Evolutionary conservation across 2,888 invertebrate genomes (phyloP), one percentile per base, ranked within the genome.

Genomic region (Tiliacea aurago): DNA sequence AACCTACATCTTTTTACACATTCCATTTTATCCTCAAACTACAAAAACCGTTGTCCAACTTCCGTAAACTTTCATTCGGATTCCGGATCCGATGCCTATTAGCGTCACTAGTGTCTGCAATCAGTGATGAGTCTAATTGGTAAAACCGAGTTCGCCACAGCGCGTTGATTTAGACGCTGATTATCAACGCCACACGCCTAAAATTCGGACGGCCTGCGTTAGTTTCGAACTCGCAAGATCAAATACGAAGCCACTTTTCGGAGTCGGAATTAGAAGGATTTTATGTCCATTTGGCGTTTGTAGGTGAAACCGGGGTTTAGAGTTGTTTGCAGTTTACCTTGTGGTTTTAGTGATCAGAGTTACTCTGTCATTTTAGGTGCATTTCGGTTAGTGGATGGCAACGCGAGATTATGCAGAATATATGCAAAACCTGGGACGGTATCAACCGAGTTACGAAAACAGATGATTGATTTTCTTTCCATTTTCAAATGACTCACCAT

Each of bases 81-180:
- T 49, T 55, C 66, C 58, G 41, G 62, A 61, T 69, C 73, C 73
- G 59, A 73, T 71, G 65, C 67, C 68, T 66, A 78, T 80, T 77
- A 72, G 41, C 76, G n/a, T 69, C 78, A 73, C 72, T 76, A 78
- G 72, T 80, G 73, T 80, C 84, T 86, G 77, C 84, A 85, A 85
- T 85, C 86, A 85, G 74, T 62, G 73, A 78, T 69, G 76, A 78
- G 78, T 49, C 84, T 84, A 85, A 85, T 85, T 85, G 81, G 70
- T 69, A 37, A 73, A 82, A 82, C 84, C 85, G 73, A 81, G 74
- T 53, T 47, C 53, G 20, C 86, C 86, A 18, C 85, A 84, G 45
- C 56, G 41, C 62, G 80, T 84, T 86, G 83, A 83, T 84, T 81
- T 63, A 76, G 68, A 75, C 62, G 28, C 76, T 85, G 84, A 85